Base-by-base conservation (phyloP, 2,888 invertebrate genomes). In the Mongoloraphidia duomilia region DNA sequence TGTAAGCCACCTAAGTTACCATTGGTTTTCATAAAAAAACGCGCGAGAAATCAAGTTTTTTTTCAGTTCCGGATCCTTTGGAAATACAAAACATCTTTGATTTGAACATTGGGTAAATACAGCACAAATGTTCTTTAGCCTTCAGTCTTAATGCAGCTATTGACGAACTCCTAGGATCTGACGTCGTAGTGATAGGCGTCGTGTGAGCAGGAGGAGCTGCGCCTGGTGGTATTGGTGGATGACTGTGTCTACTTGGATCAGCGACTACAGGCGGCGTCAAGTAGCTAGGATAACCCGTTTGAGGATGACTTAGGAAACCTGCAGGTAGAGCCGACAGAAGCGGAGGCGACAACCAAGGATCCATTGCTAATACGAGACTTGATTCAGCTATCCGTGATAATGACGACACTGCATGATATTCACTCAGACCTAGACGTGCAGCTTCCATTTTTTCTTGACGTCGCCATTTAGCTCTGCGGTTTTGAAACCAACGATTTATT, bases 401-500 rank as follows among this genome's bases (percentile, higher is more conserved):
- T 9, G 80, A 75, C 10, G 80, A 79, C 12, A 81, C 78, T 49
- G 84, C 82, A 56, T 82, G 83, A 63, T 84, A 87, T 55, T 87
- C 86, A 57, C 84, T 87, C 9, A 94, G 75, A 0, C 92, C 90
- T 13, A 92, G 73, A 44, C 91, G 77, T 3, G 91, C 85, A 8
- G 91, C 91, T 66, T 96, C 96, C 79, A 95, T 89, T 72, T 95
- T 95, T 70, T 96, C 95, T 65, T 95, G 95, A 11, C 95, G 82
- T 46, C 95, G 82, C 95, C 95, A 95, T 70, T 95, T 95, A 44
- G 95, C 95, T 50, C 95, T 77, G 39, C 94, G 77, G 65, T 94
- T 94, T 70, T 94, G 93, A 71, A 94, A 94, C 93, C 94, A 94
- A n/a, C n/a, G n/a, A n/a, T n/a, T n/a, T n/a, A n/a, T n/a, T n/a